Evolutionary conservation across 2,113 vertebrate species (phyloP).

Genomic region (Coturnix japonica): DNA sequence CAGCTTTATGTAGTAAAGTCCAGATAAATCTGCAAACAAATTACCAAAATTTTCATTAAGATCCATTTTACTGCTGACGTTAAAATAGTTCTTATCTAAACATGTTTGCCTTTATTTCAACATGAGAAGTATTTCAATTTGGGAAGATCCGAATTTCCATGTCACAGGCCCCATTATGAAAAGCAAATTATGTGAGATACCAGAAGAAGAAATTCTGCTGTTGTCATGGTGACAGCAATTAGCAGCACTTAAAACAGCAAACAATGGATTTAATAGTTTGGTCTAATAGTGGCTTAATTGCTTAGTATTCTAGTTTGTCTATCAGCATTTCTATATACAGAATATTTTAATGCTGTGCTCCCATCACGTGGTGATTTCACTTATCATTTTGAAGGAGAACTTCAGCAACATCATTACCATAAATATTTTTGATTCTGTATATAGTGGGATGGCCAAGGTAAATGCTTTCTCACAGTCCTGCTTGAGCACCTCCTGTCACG

Average conservation of each 20-base stretch:
- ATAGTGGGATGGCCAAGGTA: neutral
- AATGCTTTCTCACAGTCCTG: conserved; percentile 23
- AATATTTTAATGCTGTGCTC: conserved; percentile 30
- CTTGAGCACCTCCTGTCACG: conserved; percentile 8
- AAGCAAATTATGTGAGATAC: conserved; percentile 39
- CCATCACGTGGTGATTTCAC: neutral
- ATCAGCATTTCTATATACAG: conserved; percentile 39
- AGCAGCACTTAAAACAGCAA: conserved; percentile 68
- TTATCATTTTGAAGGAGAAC: conserved; percentile 34
- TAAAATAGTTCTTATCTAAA: neutral
- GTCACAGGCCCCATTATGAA: neutral
- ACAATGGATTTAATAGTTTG: conserved; percentile 63
- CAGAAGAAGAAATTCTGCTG: conserved; percentile 41
- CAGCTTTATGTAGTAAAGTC: neutral
- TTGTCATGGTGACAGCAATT: conserved; percentile 76
- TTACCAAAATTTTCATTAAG: neutral
- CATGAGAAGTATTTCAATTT: conserved; percentile 3
- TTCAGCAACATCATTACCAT: conserved; percentile 42
- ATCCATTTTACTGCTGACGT: neutral
- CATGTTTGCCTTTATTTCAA: conserved; percentile 4
- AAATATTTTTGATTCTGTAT: neutral
- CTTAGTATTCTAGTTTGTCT: conserved; percentile 48
- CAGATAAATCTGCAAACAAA: conserved; percentile 4
- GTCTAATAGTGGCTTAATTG: conserved; percentile 69
- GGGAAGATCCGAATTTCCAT: conserved; percentile 8